Conservation (phyloP, 2,888 invertebrate species). For the Drosophila paucipuncta region DNA sequence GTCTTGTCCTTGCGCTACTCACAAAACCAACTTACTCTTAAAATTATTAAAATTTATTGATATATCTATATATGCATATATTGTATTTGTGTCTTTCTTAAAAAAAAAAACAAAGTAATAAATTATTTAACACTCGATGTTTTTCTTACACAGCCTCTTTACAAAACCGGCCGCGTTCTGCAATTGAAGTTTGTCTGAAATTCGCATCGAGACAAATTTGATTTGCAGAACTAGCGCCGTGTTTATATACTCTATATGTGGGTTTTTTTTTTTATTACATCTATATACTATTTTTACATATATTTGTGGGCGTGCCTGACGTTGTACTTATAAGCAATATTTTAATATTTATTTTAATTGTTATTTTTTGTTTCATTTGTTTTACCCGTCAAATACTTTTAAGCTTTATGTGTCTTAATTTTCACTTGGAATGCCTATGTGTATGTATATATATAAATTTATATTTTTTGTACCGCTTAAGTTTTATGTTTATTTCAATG, state of each 20-base stretch:
- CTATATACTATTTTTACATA: slow-evolving; percentile 22
- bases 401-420: slow-evolving; percentile 45
- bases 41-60: slow-evolving; percentile 40
- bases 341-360: slow-evolving; percentile 2
- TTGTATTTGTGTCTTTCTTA: slow-evolving; percentile 66
- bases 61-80: slow-evolving; percentile 50
- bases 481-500: slow-evolving; percentile 47
- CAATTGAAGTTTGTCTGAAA: slow-evolving; percentile 16
- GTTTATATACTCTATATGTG: slow-evolving; percentile 46
- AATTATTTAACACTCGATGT: slow-evolving; percentile 77
- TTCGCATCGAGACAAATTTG: neutral
- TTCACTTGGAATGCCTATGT: slow-evolving; percentile 61
- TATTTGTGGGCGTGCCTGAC: slow-evolving; percentile 58
- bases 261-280: slow-evolving; percentile 29
- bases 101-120: slow-evolving; percentile 53
- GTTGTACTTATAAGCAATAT: slow-evolving; percentile 34
- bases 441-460: slow-evolving; percentile 38
- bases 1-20: slow-evolving; percentile 66
- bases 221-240: slow-evolving; percentile 24
- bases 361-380: slow-evolving; percentile 28
- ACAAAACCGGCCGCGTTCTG: slow-evolving; percentile 12
- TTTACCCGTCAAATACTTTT: slow-evolving; percentile 63
- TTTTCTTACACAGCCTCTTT: slow-evolving; percentile 65
- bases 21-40: slow-evolving; percentile 43
- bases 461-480: slow-evolving; percentile 37